A percentile compares a stretch with the other conserved stretches of the same genome.
phyloP scores from a whole-genome alignment of 2,888 invertebrate genomes.

The Conops quadrifasciatus region DNA sequence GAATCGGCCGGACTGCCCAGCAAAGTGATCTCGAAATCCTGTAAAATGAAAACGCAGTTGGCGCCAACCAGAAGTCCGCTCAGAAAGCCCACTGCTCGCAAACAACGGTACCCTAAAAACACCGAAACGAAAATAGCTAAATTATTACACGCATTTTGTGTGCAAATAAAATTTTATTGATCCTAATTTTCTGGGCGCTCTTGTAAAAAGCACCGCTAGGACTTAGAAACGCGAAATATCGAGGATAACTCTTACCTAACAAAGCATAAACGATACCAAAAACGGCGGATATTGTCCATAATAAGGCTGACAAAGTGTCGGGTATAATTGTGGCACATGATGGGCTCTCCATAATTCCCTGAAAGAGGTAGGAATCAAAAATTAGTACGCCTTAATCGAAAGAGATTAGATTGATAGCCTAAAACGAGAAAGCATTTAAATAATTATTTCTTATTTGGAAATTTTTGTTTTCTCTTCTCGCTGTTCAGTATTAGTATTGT shows the following conservation, averaged over 20 bases:
- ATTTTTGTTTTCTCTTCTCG: too few species aligned
- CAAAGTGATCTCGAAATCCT: conserved; percentile 80
- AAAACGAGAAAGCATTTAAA: too few species aligned
- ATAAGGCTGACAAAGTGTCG: conserved; percentile 61
- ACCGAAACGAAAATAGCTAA: too few species aligned
- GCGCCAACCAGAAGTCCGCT: conserved; percentile 88
- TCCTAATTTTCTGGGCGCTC: too few species aligned
- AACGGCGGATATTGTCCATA: conserved; percentile 67
- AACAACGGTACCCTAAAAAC: conserved; percentile 84
- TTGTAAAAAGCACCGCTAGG: too few species aligned
- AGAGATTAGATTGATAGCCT: too few species aligned
- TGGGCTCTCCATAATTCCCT: conserved; percentile 65
- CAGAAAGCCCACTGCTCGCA: conserved; percentile 87
- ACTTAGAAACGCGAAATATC: not conserved
- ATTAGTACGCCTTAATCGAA: too few species aligned
- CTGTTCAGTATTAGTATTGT: too few species aligned
- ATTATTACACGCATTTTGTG: too few species aligned
- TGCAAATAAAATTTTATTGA: too few species aligned
- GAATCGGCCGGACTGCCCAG: conserved; percentile 70
- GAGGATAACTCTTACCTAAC: conserved; percentile 72
- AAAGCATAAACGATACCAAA: conserved; percentile 86
- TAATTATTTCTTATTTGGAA: too few species aligned
- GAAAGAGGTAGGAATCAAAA: conserved; percentile 35
- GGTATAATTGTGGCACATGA: conserved; percentile 61
- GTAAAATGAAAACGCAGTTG: conserved; percentile 82